Evolutionary conservation across 2,797 vertebrate species (phyloP).

Genomic region (Chiloscyllium punctatum): DNA sequence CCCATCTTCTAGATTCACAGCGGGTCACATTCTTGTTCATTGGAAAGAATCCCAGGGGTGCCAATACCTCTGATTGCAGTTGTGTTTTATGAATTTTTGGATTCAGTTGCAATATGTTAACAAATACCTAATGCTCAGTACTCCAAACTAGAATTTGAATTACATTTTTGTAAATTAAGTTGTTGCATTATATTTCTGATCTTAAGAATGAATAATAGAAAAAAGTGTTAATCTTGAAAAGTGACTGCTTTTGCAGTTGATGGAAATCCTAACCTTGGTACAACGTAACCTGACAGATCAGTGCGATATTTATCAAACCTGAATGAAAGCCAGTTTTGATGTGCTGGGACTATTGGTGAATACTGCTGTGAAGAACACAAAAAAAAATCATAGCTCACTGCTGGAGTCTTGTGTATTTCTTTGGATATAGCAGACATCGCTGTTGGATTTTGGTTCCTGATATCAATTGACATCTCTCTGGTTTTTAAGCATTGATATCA

Average conservation of each 20-base stretch:
- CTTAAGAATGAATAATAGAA: not conserved
- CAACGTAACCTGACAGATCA: not conserved
- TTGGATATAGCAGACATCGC: not conserved
- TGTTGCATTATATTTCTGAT: not conserved
- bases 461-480: not conserved
- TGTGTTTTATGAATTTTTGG: no score
- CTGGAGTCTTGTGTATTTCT: not conserved
- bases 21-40: not conserved
- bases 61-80: not conserved
- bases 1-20: not conserved
- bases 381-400: conserved; percentile 20
- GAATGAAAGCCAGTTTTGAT: conserved; percentile 12
- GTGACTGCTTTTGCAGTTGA: not conserved
- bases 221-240: not conserved
- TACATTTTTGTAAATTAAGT: not conserved
- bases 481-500: not conserved
- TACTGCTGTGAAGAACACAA: conserved; percentile 30
- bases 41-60: not conserved
- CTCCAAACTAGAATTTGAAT: no score
- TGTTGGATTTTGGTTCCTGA: not conserved
- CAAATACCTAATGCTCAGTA: not conserved
- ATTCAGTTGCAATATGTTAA: not conserved
- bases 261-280: not conserved
- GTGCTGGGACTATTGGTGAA: not conserved
- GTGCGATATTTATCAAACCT: not conserved